Base-by-base conservation (phyloP, 1,140 invertebrate species). In the Brachionus rotundiformis region DNA sequence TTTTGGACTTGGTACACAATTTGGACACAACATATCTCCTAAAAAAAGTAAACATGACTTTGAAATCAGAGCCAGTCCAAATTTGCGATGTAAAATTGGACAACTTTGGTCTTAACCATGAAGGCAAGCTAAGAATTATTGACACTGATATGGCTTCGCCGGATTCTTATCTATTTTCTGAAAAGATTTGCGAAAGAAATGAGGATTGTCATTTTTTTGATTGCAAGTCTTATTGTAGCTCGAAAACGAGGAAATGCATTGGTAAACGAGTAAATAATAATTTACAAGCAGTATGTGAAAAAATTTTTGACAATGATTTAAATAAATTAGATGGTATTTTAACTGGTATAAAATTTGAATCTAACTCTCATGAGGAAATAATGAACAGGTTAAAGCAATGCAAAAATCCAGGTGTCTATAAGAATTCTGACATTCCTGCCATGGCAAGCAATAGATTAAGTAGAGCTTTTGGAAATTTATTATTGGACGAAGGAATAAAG, bases 141-240 rank as follows among this genome's bases (percentile, higher is more conserved):
- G 76, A 79, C 23, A 59, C 76, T 31, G 76, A 79, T 10, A 79
- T 79, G 76, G 59, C 59, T n/a, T 59, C 44, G 16, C 47, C 59
- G 25, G 47, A 79, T n/a, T 36, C 47, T 3, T 79, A 79, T 54
- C 19, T 79, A 41, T 59, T 79, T 33, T 39, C 31, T 1, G 23
- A 19, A 19, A 54, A 39, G 59, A 49, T 79, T 63, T 79, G 76
- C 36, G 16, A 33, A 3, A 59, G n/a, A 63, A 41, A 79, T 63
- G 76, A 79, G 10, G 76, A 79, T 41, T 79, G 76, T 63, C 76
- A 79, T 39, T 79, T 59, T 79, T 79, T 79, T 13, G 76, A 79
- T 27, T 79, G 76, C 36, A 79, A 79, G 23, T 79, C 76, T n/a
- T 59, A 59, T 31, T 79, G 76, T 25, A 33, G 54, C 11, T 25